Conservation (phyloP, 2,888 invertebrate genomes). For the Leptinotarsa rubiginosa region DNA sequence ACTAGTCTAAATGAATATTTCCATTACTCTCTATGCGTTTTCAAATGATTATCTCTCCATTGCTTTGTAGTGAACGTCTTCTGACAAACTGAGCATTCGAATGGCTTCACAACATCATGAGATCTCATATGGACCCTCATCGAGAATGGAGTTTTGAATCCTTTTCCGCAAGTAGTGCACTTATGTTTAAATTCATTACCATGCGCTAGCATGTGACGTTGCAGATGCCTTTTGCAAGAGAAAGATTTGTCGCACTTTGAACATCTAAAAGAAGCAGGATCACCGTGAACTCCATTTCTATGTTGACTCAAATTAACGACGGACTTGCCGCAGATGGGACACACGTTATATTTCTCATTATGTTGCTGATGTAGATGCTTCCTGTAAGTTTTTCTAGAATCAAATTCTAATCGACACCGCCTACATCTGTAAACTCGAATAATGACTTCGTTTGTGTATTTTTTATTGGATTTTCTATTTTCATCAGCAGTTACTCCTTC, state of each 20-base stretch:
- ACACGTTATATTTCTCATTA: slow-evolving; percentile 51
- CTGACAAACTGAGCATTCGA: slow-evolving; percentile 58
- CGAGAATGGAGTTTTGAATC: slow-evolving; percentile 59
- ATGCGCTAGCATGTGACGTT: slow-evolving; percentile 57
- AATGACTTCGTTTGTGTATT: background rate
- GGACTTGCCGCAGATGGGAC: slow-evolving; percentile 63
- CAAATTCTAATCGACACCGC: slow-evolving; percentile 1
- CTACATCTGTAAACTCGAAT: background rate
- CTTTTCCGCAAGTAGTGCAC: slow-evolving; percentile 67
- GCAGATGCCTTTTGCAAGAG: slow-evolving; percentile 48
- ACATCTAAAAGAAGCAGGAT: slow-evolving; percentile 42
- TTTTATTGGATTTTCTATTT: background rate
- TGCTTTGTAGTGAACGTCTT: slow-evolving; percentile 61
- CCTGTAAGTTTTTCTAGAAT: slow-evolving; percentile 28
- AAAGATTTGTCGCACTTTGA: slow-evolving; percentile 49
- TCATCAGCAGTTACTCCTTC: too few species aligned
- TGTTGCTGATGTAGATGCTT: slow-evolving; percentile 44
- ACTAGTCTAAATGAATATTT: too few species aligned
- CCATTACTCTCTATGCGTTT: slow-evolving; percentile 61
- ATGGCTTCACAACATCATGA: slow-evolving; percentile 53
- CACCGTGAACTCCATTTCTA: slow-evolving; percentile 41
- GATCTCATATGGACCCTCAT: slow-evolving; percentile 50
- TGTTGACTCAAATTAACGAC: slow-evolving; percentile 43
- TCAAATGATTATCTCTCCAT: slow-evolving; percentile 66
- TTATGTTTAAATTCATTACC: slow-evolving; percentile 66